Evolutionary conservation across 2,797 vertebrate species (phyloP), one percentile per base, ranked within the genome.

Genomic region (Chlorospingus semifuscus): DNA sequence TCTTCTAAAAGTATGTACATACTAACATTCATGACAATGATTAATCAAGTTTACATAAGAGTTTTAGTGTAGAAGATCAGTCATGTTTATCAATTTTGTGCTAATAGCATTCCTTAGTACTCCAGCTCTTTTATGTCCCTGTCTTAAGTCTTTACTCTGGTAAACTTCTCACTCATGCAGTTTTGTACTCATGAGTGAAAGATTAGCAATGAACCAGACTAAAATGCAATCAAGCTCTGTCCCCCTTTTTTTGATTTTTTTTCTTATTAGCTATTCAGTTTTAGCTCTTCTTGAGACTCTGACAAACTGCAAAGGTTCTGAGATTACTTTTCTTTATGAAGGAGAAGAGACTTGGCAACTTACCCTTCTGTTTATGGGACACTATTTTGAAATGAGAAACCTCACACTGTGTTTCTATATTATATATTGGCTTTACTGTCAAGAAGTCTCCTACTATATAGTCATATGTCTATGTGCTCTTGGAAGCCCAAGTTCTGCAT

Each of bases 1-100:
- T 49, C 2, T 61, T 94, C 90, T 26, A 49, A 91, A 95, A 94
- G 66, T 53, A 53, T 0, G 0, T 70, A 27, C 10, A 22, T 64
- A 55, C 27, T 89, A 96, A 90, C 92, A 86, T 75, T 71, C 17
- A 27, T 83, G 76, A 90, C 85, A 91, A 59, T 78, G 80, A 94
- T 90, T 86, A 72, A 94, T 86, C 37, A 68, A 55, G 86, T 94
- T 94, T 94, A 93, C 27, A 20, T 22, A 50, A 83, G 49, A 74
- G 24, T 83, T 81, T 83, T 78, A 46, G 46, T 46, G 36, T n/a
- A 87, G 32, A 85, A 77, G 65, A 94, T 72, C 41, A 81, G 61
- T 86, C 50, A 60, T 83, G 80, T 96, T 95, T 95, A 90, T 71
- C 69, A 88, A 30, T 71, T 46, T 88, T 0, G 0, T 61, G 24